Base-by-base conservation (phyloP, 2,888 invertebrate genomes). In the Ennomos erosarius region DNA sequence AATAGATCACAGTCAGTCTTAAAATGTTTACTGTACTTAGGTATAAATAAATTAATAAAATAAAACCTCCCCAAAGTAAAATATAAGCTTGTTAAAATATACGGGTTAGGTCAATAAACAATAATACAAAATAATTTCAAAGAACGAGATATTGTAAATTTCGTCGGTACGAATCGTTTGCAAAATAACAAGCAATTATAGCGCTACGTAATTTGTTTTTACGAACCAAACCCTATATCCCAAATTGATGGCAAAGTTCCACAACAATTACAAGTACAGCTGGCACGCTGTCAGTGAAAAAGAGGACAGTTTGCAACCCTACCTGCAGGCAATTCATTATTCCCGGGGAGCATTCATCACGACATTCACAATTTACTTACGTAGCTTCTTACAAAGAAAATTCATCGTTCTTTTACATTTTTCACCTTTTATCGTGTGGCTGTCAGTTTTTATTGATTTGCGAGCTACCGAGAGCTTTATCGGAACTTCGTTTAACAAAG, bases 261-360 rank as follows among this genome's bases (percentile, higher is more conserved):
- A 46, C 40, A 33, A 51, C 54, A 40, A 26, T 40, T 12, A 8
- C 46, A 56, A 51, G 50, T 51, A 56, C 46, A 42, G 45, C 44
- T 43, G 39, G 11, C 35, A 42, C 46, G 26, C 10, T 47, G 57
- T 57, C 52, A 58, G 48, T 53, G 39, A 48, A 53, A 43, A 58
- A 58, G 47, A 48, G 48, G 11, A 46, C 47, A 39, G 38, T 43
- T 36, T 45, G 43, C 55, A 60, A 55, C 64, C 61, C 59, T 67
- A 55, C 47, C 55, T 40, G 55, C 50, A 13, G 9, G 51, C 66
- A 55, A 68, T 68, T 68, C 62, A 68, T 68, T 65, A 68, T 62
- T 44, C 55, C 58, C 52, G 8, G 38, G 40, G 47, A 62, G 59
- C 60, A 64, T 68, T 64, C 61, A 68, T 68, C 64, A 64, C 62